Percentiles rank a stretch among this genome's conserved stretches.
Conservation (phyloP, 2,888 invertebrate genomes). For the Heteromyza rotundicornis region DNA sequence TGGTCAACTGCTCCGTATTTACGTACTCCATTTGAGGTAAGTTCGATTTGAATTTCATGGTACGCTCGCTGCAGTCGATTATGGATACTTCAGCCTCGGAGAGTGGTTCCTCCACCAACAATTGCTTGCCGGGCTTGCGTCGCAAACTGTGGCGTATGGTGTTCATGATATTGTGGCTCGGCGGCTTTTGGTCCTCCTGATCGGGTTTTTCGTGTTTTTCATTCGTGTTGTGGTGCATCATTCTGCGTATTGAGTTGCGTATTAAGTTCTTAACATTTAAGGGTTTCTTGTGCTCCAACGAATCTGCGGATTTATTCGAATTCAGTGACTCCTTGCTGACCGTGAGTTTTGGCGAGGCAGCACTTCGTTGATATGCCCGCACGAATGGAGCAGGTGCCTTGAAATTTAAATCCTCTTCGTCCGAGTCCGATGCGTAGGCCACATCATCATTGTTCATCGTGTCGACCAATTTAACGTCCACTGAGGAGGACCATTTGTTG, state of each 20-base stretch:
- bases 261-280: conserved; percentile 48
- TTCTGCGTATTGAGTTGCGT: conserved; percentile 57
- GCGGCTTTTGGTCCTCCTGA: conserved; percentile 19
- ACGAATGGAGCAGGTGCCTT: conserved; percentile 57
- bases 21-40: conserved; percentile 47
- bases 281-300: conserved; percentile 31
- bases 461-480: not conserved
- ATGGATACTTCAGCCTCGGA: conserved; percentile 50
- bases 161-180: conserved; percentile 33
- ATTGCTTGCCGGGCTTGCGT: conserved; percentile 37
- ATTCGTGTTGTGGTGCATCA: conserved; percentile 43
- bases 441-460: conserved; percentile 32
- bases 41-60: conserved; percentile 52
- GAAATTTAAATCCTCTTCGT: conserved; percentile 44
- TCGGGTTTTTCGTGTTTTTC: conserved; percentile 12
- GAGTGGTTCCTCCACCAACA: not conserved
- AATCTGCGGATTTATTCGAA: conserved; percentile 36
- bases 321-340: conserved; percentile 46
- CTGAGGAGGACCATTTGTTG: not conserved
- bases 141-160: conserved; percentile 58
- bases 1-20: conserved; percentile 48
- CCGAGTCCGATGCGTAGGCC: conserved; percentile 41
- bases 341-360: conserved; percentile 7
- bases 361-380: conserved; percentile 54
- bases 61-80: conserved; percentile 55